Percentiles rank a stretch among this genome's conserved stretches.
phyloP scores from a whole-genome alignment of 2,113 vertebrate species.

The Tyrannus savana region DNA sequence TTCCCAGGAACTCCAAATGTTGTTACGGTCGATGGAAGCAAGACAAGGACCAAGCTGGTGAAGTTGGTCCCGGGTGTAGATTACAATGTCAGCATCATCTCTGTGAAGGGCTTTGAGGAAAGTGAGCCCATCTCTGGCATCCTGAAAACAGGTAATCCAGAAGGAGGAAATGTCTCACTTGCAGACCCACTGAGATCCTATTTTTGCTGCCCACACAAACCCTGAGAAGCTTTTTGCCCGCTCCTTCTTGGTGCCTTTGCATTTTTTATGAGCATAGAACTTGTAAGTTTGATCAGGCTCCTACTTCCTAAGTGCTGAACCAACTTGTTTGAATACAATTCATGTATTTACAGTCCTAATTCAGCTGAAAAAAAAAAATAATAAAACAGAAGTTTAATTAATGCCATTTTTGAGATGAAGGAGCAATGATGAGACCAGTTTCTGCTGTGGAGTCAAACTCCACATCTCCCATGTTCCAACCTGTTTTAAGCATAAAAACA shows the following conservation, averaged over 20 bases:
- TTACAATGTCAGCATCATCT: constrained; percentile 86
- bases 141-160: constrained; percentile 85
- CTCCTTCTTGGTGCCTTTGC: background rate
- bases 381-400: background rate
- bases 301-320: background rate
- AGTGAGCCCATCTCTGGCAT: constrained; percentile 87
- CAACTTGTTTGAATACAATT: background rate
- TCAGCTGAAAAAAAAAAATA: background rate
- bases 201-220: background rate
- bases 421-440: background rate
- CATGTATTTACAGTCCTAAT: background rate
- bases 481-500: background rate
- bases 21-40: constrained; percentile 81
- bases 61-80: constrained; percentile 86
- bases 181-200: background rate
- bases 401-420: background rate
- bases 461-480: background rate
- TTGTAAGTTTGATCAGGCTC: background rate
- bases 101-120: constrained; percentile 88
- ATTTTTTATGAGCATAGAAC: background rate
- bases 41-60: constrained; percentile 79
- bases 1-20: constrained; percentile 79
- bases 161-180: background rate
- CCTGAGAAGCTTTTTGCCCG: background rate
- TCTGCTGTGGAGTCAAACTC: background rate